phyloP scores from a whole-genome alignment of 1,140 invertebrate species.

The Sweltsa coloradensis region DNA sequence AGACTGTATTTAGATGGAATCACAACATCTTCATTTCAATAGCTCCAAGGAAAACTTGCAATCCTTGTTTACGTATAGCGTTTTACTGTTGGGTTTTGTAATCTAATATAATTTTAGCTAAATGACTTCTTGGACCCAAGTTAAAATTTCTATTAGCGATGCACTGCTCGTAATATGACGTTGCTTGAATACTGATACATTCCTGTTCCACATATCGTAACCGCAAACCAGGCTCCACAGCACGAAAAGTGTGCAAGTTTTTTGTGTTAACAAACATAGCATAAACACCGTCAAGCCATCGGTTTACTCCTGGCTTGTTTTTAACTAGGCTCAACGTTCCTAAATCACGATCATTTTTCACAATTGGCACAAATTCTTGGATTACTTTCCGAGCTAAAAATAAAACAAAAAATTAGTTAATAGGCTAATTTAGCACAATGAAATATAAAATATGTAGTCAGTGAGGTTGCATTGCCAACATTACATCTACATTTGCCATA shows the following conservation, averaged over 20 bases:
- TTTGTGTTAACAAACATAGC: constrained; percentile 48
- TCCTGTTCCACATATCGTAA: constrained; percentile 38
- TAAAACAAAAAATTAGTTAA: constrained; percentile 11
- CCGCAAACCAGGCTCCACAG: constrained; percentile 54
- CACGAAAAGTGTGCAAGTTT: constrained; percentile 52
- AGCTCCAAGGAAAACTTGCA: too few species aligned
- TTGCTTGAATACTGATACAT: constrained; percentile 22
- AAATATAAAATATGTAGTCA: not conserved
- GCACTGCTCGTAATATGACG: constrained; percentile 24
- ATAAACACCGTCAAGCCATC: constrained; percentile 35
- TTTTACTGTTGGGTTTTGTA: too few species aligned
- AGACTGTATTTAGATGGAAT: too few species aligned
- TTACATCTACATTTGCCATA: not conserved
- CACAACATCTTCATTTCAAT: too few species aligned
- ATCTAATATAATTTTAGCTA: constrained; percentile 33
- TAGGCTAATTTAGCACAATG: not conserved
- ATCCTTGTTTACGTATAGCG: too few species aligned
- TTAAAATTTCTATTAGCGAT: constrained; percentile 23
- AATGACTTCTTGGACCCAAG: constrained; percentile 32
- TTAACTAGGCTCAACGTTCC: not conserved
- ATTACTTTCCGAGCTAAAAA: constrained; percentile 47
- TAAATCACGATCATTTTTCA: constrained; percentile 49
- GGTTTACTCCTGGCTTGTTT: not conserved
- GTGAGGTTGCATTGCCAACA: too few species aligned
- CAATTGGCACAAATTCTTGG: constrained; percentile 42